These are phyloP conservation scores for Melieria picta DNA, from an alignment of 2,888 invertebrate species.

Conservation along the genomic window DNA sequence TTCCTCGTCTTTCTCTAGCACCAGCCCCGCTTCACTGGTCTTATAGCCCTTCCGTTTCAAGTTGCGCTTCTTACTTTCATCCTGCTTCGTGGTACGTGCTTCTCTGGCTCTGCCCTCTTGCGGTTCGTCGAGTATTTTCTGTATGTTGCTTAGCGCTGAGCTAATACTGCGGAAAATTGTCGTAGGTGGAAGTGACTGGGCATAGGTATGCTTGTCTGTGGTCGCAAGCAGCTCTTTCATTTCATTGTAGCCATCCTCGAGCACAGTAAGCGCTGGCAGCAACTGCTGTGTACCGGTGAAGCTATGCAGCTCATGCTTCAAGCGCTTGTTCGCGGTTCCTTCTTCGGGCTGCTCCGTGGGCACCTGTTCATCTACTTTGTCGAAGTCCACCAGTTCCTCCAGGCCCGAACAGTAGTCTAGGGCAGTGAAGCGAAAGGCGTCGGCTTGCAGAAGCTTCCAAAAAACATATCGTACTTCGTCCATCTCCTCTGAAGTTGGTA, in stretches of 20 bases:
- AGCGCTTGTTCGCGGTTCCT: slow-evolving; percentile 20
- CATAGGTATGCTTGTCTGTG: slow-evolving; percentile 28
- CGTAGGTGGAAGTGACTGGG: slow-evolving; percentile 45
- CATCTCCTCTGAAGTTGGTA: slow-evolving; percentile 26
- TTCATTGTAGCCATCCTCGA: slow-evolving; percentile 56
- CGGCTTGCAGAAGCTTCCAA: slow-evolving; percentile 47
- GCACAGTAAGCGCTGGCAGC: slow-evolving; percentile 45
- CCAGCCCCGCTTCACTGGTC: neutral
- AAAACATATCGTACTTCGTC: slow-evolving; percentile 51
- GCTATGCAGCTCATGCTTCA: slow-evolving; percentile 48
- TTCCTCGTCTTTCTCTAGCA: neutral
- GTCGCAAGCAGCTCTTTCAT: slow-evolving; percentile 49
- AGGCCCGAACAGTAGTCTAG: slow-evolving; percentile 53
- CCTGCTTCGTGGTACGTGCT: neutral
- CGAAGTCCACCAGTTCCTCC: slow-evolving; percentile 55
- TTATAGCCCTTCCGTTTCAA: slow-evolving; percentile 35
- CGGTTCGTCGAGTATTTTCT: slow-evolving; percentile 42
- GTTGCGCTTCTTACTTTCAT: slow-evolving; percentile 5
- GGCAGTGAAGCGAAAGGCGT: slow-evolving; percentile 55
- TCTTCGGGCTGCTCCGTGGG: slow-evolving; percentile 23
- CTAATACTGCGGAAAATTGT: slow-evolving; percentile 50
- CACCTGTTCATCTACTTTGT: slow-evolving; percentile 39
- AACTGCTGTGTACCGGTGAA: slow-evolving; percentile 38
- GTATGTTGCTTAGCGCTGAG: slow-evolving; percentile 43
- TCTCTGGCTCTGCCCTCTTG: neutral